These are phyloP conservation scores for Xanthia icteritia DNA, from an alignment of 2,888 invertebrate genomes.

Conservation along the genomic window DNA sequence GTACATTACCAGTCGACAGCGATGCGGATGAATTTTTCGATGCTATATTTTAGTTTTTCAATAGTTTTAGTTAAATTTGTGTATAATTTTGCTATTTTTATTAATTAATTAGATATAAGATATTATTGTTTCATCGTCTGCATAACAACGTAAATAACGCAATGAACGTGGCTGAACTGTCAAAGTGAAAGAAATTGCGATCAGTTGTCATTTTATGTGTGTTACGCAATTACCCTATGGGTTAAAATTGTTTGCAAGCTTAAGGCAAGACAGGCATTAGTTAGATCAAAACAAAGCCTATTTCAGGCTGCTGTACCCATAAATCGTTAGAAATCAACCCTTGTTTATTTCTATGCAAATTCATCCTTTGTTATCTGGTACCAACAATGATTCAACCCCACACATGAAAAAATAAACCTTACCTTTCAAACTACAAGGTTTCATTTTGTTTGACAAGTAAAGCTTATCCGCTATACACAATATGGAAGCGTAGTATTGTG, in stretches of 20 bases:
- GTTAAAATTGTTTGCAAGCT: constrained; percentile 63
- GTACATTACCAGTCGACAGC: too few species aligned
- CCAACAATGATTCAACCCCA: constrained; percentile 74
- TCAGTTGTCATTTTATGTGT: too few species aligned
- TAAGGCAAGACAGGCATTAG: constrained; percentile 75
- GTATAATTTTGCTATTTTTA: too few species aligned
- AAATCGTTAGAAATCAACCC: constrained; percentile 83
- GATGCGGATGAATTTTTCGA: too few species aligned
- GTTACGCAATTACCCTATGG: neutral
- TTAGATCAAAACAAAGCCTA: constrained; percentile 79
- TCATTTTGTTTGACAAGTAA: constrained; percentile 15
- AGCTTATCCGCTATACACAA: constrained; percentile 47
- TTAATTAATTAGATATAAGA: too few species aligned
- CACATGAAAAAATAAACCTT: constrained; percentile 44
- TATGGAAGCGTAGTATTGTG: constrained; percentile 51
- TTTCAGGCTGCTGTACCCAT: constrained; percentile 69
- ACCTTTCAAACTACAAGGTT: neutral
- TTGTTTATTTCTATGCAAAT: constrained; percentile 87
- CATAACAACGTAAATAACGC: too few species aligned
- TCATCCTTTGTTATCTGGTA: constrained; percentile 81
- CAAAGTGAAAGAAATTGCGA: too few species aligned
- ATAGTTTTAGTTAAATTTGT: too few species aligned
- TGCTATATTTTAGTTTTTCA: too few species aligned
- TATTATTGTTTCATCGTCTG: too few species aligned
- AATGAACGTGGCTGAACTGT: too few species aligned